Percentiles rank a stretch among this genome's conserved stretches.
Conservation (phyloP, 2,797 vertebrate species). For the Pangasius krempfi region DNA sequence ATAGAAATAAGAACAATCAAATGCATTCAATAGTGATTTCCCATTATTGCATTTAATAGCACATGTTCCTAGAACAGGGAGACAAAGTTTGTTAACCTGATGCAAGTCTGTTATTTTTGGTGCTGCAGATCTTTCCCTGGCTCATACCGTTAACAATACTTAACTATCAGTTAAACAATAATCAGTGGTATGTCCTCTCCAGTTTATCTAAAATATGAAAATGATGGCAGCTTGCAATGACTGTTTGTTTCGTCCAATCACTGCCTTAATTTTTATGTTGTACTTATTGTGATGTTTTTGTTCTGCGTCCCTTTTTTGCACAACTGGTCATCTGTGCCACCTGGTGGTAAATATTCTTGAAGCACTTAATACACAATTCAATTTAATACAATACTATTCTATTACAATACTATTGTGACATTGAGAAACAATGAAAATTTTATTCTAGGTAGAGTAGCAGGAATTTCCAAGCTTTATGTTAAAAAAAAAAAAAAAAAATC, state of each 20-base stretch:
- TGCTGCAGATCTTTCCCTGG: conserved; percentile 23
- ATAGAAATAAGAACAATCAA: not conserved
- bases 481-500: not conserved
- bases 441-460: not conserved
- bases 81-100: conserved; percentile 24
- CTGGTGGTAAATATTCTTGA: conserved; percentile 20
- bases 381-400: not conserved
- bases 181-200: not conserved
- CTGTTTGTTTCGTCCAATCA: not conserved
- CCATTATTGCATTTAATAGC: conserved; percentile 12
- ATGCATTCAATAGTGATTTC: conserved; percentile 14
- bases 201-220: not conserved
- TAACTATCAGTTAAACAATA: not conserved
- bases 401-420: not conserved
- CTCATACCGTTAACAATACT: not conserved
- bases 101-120: conserved; percentile 21
- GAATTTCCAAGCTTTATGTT: not conserved
- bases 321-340: conserved; percentile 17
- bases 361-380: not conserved
- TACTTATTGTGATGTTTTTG: not conserved
- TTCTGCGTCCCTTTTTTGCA: not conserved
- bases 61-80: conserved; percentile 24
- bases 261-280: not conserved
- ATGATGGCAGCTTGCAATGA: not conserved
- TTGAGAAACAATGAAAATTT: not conserved